Evolutionary conservation across 2,888 invertebrate genomes (phyloP).

Genomic region (Archaeoteleia sp.): DNA sequence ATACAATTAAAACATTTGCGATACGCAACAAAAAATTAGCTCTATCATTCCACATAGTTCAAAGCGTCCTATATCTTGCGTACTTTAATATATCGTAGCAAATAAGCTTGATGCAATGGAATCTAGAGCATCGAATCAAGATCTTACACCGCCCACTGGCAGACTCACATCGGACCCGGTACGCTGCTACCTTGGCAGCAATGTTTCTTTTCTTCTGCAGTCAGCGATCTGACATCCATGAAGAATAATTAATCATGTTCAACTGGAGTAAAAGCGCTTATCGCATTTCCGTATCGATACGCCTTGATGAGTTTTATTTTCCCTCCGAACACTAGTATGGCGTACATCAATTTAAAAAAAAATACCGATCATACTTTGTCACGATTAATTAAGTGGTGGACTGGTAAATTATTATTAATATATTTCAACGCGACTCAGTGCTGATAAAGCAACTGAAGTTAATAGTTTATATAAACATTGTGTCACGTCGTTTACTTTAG

Average conservation of each 20-base stretch:
- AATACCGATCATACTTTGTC: neutral
- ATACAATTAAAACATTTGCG: conserved; percentile 29
- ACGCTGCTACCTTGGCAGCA: conserved; percentile 32
- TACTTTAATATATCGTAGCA: conserved; percentile 26
- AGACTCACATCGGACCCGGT: conserved; percentile 13
- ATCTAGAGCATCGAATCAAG: conserved; percentile 50
- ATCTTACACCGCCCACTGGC: conserved; percentile 43
- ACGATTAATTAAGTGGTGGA: no score
- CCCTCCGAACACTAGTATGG: conserved; percentile 4
- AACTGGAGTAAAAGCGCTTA: conserved; percentile 30
- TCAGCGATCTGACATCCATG: conserved; percentile 39
- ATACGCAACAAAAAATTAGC: conserved; percentile 20
- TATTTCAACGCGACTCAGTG: no score
- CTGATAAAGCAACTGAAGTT: no score
- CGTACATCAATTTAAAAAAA: no score
- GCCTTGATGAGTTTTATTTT: conserved; percentile 10
- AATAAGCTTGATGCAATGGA: conserved; percentile 38
- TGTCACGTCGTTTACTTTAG: no score
- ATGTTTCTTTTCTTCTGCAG: conserved; percentile 30
- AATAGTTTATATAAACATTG: no score
- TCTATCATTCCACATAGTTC: conserved; percentile 27
- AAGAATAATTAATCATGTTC: conserved; percentile 41
- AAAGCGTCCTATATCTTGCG: conserved; percentile 16
- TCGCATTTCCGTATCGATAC: conserved; percentile 36
- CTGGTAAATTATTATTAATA: no score